phyloP scores from a whole-genome alignment of 2,113 vertebrate species.

The Melanerpes formicivorus region DNA sequence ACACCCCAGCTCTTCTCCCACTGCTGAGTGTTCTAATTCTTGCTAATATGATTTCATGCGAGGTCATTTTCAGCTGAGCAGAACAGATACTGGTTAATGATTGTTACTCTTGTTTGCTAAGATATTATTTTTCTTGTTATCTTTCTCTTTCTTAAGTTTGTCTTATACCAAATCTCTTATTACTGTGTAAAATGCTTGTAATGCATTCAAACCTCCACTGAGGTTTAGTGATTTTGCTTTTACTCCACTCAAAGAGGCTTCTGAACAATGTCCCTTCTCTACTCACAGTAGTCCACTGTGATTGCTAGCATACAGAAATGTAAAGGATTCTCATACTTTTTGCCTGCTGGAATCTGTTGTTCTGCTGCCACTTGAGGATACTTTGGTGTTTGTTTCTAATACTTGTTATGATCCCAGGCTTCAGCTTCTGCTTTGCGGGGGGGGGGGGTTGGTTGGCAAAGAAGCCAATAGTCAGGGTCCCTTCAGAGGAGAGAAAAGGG shows the following conservation, averaged over 20 bases:
- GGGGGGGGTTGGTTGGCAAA: background rate
- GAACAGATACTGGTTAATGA: background rate
- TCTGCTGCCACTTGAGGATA: background rate
- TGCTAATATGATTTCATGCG: background rate
- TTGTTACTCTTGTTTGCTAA: background rate
- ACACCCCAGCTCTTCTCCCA: background rate
- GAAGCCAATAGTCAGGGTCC: background rate
- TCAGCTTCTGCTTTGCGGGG: background rate
- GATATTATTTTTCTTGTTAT: background rate
- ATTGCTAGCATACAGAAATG: background rate
- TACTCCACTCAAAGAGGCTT: background rate
- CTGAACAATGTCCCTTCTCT: background rate
- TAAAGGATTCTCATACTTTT: background rate
- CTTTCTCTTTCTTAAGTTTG: background rate
- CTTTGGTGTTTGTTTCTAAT: background rate
- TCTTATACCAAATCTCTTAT: background rate
- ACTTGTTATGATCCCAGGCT: background rate
- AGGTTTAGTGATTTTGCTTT: background rate
- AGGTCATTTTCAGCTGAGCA: background rate
- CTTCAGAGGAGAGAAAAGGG: background rate
- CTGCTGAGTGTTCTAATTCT: background rate
- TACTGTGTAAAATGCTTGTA: background rate
- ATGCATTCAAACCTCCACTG: background rate
- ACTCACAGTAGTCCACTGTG: background rate
- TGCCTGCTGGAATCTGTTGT: background rate